phyloP scores from a whole-genome alignment of 2,113 vertebrate genomes.

The Spizaetus ornatus region DNA sequence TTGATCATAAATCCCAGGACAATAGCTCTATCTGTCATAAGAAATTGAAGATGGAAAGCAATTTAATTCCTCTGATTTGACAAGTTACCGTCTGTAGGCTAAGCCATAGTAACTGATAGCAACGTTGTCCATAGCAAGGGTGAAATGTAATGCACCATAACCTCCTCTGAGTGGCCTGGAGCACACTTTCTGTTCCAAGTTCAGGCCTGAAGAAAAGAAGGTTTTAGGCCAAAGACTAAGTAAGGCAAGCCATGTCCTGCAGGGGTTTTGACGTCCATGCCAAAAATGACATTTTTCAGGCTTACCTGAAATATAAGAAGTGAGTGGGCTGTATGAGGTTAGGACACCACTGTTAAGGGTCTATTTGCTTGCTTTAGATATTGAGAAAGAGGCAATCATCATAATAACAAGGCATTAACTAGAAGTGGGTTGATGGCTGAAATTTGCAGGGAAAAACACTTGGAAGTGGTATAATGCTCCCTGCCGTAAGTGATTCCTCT shows the following conservation, averaged over 20 bases:
- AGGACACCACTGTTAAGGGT: not conserved
- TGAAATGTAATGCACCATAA: not conserved
- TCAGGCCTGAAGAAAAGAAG: not conserved
- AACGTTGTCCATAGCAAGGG: not conserved
- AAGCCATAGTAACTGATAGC: not conserved
- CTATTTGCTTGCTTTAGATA: not conserved
- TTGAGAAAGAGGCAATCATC: not conserved
- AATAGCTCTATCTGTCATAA: not conserved
- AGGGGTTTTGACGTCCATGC: not conserved
- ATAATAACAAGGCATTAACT: not conserved
- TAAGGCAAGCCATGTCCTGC: not conserved
- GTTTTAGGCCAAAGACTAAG: not conserved
- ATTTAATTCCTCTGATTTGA: not conserved
- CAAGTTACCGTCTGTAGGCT: not conserved
- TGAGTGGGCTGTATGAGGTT: not conserved
- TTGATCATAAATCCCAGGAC: not conserved
- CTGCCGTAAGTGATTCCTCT: not conserved
- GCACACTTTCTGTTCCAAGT: not conserved
- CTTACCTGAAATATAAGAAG: not conserved
- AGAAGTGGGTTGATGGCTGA: not conserved
- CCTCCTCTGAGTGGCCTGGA: not conserved
- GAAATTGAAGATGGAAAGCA: not conserved
- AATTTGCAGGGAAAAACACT: not conserved
- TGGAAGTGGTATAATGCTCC: not conserved
- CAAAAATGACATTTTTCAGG: not conserved